Evolutionary conservation across 2,113 vertebrate genomes (phyloP).

Genomic region (Setophaga coronata): DNA sequence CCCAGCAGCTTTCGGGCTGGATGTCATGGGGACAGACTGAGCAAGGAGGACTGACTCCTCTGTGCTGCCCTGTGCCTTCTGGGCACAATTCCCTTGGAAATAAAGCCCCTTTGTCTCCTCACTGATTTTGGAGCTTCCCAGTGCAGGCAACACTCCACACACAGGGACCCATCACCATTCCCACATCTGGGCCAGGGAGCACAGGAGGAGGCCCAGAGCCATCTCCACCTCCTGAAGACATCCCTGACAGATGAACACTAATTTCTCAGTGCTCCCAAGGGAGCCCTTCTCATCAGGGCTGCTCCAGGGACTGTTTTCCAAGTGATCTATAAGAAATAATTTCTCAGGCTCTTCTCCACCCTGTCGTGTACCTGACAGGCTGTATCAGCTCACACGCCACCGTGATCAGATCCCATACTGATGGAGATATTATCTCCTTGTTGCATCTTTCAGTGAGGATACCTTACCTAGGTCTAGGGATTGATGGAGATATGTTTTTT

Average conservation of each 20-base stretch:
- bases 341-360: slow-evolving; percentile 70
- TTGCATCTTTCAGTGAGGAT: slow-evolving; percentile 29
- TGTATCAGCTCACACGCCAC: slow-evolving; percentile 52
- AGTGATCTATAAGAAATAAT: slow-evolving; percentile 67
- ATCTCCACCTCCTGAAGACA: slow-evolving; percentile 58
- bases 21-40: background rate
- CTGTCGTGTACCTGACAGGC: slow-evolving; percentile 70
- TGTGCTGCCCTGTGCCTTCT: background rate
- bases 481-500: slow-evolving; percentile 41
- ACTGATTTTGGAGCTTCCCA: slow-evolving; percentile 22
- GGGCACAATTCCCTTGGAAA: background rate
- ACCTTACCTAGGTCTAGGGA: slow-evolving; percentile 40
- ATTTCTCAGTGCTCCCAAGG: slow-evolving; percentile 63
- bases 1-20: background rate
- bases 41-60: background rate
- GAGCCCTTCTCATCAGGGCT: slow-evolving; percentile 62
- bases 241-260: slow-evolving; percentile 67
- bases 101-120: background rate
- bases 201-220: slow-evolving; percentile 1
- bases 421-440: slow-evolving; percentile 64
- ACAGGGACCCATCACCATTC: background rate
- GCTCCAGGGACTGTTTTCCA: slow-evolving; percentile 70
- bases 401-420: slow-evolving; percentile 60
- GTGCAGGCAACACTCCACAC: background rate
- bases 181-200: background rate